A percentile compares a stretch with the other conserved stretches of the same genome.
These are phyloP conservation scores for Seriola quinqueradiata DNA, from an alignment of 2,113 vertebrate genomes.

Conservation along the genomic window DNA sequence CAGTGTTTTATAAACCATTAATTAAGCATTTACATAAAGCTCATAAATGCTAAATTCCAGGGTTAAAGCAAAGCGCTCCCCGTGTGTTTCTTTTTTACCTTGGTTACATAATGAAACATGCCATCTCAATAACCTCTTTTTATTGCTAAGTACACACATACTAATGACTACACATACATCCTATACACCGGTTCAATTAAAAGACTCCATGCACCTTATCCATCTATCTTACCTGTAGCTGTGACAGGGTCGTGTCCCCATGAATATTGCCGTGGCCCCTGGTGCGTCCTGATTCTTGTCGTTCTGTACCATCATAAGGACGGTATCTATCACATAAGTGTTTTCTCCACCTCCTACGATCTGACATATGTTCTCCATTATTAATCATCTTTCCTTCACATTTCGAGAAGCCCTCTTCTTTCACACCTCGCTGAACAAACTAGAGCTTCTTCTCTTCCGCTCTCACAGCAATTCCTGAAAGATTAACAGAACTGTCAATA, in stretches of 20 bases:
- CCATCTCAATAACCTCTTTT: neutral
- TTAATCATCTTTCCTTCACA: conserved; percentile 20
- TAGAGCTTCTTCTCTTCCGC: neutral
- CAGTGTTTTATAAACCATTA: no score
- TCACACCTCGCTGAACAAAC: conserved; percentile 20
- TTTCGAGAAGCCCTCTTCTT: conserved; percentile 12
- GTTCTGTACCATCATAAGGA: neutral
- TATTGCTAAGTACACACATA: neutral
- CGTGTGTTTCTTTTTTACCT: no score
- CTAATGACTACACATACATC: neutral
- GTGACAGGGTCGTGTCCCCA: neutral
- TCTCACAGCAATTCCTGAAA: neutral
- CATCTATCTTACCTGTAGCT: neutral
- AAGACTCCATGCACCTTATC: neutral
- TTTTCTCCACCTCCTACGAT: conserved; percentile 7
- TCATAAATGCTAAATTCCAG: no score
- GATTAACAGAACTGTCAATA: conserved; percentile 3
- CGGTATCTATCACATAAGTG: neutral
- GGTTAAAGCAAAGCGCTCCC: no score
- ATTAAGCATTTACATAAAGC: neutral
- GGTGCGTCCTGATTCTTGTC: conserved; percentile 7
- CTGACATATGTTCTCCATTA: conserved; percentile 26
- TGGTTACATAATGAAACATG: no score
- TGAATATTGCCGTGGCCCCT: conserved; percentile 1
- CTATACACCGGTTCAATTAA: neutral